phyloP scores from a whole-genome alignment of 2,888 invertebrate genomes.

The Amblyteles armatorius region DNA sequence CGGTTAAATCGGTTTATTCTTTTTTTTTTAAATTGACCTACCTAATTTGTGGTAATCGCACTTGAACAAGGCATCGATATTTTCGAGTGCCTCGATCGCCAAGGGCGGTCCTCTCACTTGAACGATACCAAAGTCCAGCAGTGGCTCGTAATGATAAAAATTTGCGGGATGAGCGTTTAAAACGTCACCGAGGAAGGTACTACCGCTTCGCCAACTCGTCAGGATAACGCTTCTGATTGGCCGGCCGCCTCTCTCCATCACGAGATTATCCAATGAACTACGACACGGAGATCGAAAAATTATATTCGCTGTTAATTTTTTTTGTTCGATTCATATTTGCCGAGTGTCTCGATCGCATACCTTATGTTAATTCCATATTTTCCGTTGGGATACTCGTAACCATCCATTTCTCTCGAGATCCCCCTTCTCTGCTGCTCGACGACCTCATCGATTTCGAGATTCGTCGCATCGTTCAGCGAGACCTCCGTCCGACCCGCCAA shows the following conservation, averaged over 20 bases:
- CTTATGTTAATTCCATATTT: conserved; percentile 85
- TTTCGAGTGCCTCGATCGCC: conserved; percentile 88
- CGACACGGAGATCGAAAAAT: conserved; percentile 11
- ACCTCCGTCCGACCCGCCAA: conserved; percentile 18
- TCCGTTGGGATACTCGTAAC: conserved; percentile 87
- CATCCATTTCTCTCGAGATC: conserved; percentile 87
- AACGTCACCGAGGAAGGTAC: conserved; percentile 95
- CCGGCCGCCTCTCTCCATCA: conserved; percentile 89
- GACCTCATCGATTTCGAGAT: conserved; percentile 86
- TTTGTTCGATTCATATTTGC: not conserved
- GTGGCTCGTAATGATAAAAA: conserved; percentile 96
- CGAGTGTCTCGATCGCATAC: conserved; percentile 73
- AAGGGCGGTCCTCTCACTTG: conserved; percentile 92
- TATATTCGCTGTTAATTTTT: not conserved
- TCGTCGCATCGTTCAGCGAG: conserved; percentile 72
- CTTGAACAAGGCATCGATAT: conserved; percentile 90
- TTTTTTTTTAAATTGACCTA: conserved; percentile 81
- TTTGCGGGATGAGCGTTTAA: conserved; percentile 94
- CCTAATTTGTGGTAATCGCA: conserved; percentile 91
- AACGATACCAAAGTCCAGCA: conserved; percentile 92
- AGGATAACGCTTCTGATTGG: conserved; percentile 92
- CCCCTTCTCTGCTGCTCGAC: conserved; percentile 86
- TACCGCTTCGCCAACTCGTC: conserved; percentile 96
- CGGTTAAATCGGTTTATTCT: too few species aligned
- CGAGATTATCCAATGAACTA: conserved; percentile 88